Conservation (phyloP, 2,113 vertebrate genomes). For the Aphelocoma coerulescens region DNA sequence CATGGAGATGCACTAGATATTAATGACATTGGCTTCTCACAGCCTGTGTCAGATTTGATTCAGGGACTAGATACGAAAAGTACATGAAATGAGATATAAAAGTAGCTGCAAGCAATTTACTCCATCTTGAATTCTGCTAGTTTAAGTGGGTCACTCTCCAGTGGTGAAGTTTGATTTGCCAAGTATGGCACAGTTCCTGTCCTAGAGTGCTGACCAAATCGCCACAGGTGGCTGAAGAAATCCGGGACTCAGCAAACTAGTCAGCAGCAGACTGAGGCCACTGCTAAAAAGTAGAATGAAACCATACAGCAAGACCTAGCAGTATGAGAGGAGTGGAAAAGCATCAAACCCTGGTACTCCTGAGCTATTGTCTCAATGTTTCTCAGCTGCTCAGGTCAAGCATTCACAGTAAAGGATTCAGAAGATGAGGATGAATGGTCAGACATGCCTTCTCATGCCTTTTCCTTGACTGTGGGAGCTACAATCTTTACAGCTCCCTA, state of each 20-base stretch:
- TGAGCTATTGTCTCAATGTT: background rate
- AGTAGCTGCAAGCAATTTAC: background rate
- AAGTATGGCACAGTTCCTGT: background rate
- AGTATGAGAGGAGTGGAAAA: background rate
- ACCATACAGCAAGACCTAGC: background rate
- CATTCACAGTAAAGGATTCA: background rate
- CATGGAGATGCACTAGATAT: background rate
- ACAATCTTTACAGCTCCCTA: background rate
- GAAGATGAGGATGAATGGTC: background rate
- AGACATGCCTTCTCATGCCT: background rate
- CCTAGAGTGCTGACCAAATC: background rate
- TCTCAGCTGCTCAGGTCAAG: background rate
- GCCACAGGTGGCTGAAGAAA: background rate
- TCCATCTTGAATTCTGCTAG: background rate
- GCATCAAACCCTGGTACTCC: accelerated
- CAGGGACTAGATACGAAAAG: background rate
- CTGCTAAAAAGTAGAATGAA: background rate
- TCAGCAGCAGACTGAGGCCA: background rate
- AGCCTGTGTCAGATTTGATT: background rate
- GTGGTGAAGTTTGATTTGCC: background rate
- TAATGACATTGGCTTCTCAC: background rate
- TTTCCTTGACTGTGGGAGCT: background rate
- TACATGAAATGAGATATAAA: background rate
- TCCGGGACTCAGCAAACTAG: background rate
- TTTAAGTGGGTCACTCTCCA: background rate